Conservation (phyloP, 2,888 invertebrate genomes). For the Limulus polyphemus region DNA sequence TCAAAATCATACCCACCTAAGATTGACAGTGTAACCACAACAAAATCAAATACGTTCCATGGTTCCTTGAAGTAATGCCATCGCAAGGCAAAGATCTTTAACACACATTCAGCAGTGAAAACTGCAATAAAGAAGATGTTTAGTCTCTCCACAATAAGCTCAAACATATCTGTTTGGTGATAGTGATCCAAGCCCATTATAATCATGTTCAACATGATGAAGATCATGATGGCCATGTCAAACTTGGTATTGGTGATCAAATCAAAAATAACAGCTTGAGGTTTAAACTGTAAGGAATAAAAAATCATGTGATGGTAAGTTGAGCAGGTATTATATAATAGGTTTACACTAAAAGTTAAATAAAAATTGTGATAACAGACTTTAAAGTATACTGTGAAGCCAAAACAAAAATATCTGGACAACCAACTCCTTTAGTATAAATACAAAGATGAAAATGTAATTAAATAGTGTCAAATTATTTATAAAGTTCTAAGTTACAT, state of each 20-base stretch:
- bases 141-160: conserved; percentile 65
- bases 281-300: conserved; percentile 63
- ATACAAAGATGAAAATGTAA: no score
- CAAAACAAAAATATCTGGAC: no score
- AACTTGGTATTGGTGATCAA: conserved; percentile 97
- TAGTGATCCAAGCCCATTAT: conserved; percentile 98
- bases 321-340: no score
- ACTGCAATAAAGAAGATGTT: conserved; percentile 97
- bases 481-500: no score
- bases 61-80: conserved; percentile 98
- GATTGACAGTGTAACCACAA: conserved; percentile 96
- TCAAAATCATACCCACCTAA: conserved; percentile 54
- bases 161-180: conserved; percentile 57
- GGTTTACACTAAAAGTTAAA: no score
- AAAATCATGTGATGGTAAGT: not conserved
- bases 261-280: conserved; percentile 92
- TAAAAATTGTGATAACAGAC: no score
- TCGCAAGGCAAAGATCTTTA: conserved; percentile 94
- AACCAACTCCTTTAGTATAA: no score
- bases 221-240: conserved; percentile 98
- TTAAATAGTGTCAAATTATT: no score
- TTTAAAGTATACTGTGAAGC: no score
- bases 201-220: conserved; percentile 96
- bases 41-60: conserved; percentile 99
- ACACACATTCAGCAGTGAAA: conserved; percentile 93